Evolutionary conservation across 2,797 vertebrate species (phyloP).

Genomic region (Uromys caudimaculatus): DNA sequence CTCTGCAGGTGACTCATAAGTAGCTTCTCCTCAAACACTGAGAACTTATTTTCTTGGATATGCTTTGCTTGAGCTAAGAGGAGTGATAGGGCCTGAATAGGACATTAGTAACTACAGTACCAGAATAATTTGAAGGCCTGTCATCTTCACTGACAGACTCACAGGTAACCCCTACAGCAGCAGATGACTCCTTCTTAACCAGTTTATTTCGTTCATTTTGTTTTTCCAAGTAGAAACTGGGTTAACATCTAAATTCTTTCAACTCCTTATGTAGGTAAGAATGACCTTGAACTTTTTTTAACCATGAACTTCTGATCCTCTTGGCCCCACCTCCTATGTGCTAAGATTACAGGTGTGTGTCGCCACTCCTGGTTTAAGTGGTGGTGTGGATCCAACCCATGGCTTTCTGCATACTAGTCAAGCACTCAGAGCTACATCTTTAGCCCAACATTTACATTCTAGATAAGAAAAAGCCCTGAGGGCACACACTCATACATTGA

Average conservation of each 20-base stretch:
- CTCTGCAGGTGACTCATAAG: neutral
- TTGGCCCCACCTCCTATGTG: neutral
- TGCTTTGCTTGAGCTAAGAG: conserved; percentile 38
- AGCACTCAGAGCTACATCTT: neutral
- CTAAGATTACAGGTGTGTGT: neutral
- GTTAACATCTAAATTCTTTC: conserved; percentile 35
- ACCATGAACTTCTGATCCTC: neutral
- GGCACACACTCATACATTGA: neutral
- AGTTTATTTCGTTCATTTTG: conserved; percentile 54
- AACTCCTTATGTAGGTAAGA: neutral
- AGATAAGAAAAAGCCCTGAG: conserved; percentile 27
- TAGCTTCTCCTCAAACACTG: neutral
- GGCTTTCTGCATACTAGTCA: neutral
- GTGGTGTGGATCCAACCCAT: neutral
- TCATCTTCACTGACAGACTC: conserved; percentile 27
- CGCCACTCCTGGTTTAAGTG: neutral
- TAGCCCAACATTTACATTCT: neutral
- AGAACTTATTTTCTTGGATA: neutral
- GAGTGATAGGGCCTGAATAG: conserved; percentile 31
- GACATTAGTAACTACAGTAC: conserved; percentile 20
- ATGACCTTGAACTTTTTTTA: neutral
- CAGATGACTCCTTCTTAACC: conserved; percentile 18
- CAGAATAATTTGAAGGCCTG: conserved; percentile 9
- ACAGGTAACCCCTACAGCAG: neutral
- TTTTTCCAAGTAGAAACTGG: conserved; percentile 50